These are phyloP conservation scores for Sebastes cheni DNA, from an alignment of 2,797 vertebrate genomes.

Conservation along the genomic window DNA sequence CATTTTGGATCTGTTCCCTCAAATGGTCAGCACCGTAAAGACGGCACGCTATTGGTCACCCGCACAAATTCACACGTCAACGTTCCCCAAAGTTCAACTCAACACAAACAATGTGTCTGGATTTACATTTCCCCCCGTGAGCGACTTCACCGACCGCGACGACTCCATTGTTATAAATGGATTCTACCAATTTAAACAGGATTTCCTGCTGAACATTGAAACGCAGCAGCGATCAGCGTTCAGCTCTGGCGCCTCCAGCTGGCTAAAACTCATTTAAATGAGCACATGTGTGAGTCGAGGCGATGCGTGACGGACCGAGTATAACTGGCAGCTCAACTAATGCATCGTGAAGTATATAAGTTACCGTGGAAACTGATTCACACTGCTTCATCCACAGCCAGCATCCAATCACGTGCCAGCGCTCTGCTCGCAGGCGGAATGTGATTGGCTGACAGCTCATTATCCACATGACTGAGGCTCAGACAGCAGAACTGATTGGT, in stretches of 20 bases:
- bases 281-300: background rate
- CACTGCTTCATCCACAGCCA: background rate
- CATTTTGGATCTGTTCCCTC: background rate
- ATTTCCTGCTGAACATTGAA: background rate
- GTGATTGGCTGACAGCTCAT: slow-evolving; percentile 67
- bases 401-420: slow-evolving; percentile 37
- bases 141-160: no score
- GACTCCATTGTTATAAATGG: background rate
- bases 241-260: no score
- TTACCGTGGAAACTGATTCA: slow-evolving; percentile 46
- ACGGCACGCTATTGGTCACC: background rate
- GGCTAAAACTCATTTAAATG: background rate
- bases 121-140: background rate
- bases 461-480: slow-evolving; percentile 43
- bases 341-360: background rate
- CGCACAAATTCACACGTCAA: background rate
- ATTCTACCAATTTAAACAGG: background rate
- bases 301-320: background rate
- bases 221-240: background rate
- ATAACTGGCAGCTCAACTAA: background rate
- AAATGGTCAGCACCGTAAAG: background rate
- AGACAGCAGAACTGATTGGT: slow-evolving; percentile 61
- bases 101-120: background rate
- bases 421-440: background rate
- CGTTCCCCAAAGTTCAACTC: background rate